A percentile compares a stretch with the other conserved stretches of the same genome.
Conservation (phyloP, 2,113 vertebrate species). For the Spermophilus dauricus region DNA sequence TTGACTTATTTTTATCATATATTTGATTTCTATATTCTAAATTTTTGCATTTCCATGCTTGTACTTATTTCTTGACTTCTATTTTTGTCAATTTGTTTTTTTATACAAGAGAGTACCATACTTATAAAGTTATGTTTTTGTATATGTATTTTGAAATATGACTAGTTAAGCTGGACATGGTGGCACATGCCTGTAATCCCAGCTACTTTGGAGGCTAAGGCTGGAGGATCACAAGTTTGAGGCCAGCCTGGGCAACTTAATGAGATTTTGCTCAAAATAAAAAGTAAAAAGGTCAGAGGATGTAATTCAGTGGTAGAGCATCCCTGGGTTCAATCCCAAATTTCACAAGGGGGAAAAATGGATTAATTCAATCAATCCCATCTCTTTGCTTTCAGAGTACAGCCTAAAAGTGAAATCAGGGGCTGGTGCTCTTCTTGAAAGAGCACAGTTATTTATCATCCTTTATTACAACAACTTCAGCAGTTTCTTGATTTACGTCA, state of each 20-base stretch:
- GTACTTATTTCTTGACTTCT: constrained; percentile 38
- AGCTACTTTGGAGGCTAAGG: neutral
- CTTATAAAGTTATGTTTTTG: neutral
- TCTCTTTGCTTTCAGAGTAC: neutral
- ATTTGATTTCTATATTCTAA: neutral
- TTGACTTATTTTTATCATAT: neutral
- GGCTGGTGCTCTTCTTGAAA: neutral
- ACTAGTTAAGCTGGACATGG: neutral
- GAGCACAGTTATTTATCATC: neutral
- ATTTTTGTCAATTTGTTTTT: constrained; percentile 23
- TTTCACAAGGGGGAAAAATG: no score
- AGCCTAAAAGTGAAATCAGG: constrained; percentile 26
- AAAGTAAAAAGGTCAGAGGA: neutral
- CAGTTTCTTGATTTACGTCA: constrained; percentile 48
- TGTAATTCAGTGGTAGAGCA: neutral
- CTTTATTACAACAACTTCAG: constrained; percentile 2
- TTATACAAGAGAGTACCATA: neutral
- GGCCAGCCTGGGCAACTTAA: neutral
- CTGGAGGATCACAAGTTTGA: neutral
- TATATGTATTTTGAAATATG: neutral
- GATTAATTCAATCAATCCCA: neutral
- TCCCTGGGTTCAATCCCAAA: no score
- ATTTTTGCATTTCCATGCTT: neutral
- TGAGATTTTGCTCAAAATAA: neutral
- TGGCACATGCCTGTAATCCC: neutral